Conservation (phyloP, 2,113 vertebrate species). For the Heteronetta atricapilla region DNA sequence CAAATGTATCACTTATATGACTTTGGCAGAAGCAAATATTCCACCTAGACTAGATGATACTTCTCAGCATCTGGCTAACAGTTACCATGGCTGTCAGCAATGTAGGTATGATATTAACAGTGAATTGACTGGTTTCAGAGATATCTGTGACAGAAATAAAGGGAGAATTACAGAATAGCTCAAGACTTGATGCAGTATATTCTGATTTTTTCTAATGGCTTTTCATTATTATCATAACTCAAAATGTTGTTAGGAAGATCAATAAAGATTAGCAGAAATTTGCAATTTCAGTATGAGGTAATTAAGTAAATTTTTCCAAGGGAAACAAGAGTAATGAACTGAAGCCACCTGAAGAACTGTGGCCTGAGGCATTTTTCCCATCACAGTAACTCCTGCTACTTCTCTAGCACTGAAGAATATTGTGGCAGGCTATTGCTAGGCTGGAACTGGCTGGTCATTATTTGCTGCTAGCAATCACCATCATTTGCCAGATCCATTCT, state of each 20-base stretch:
- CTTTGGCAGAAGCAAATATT: background rate
- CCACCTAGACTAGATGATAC: background rate
- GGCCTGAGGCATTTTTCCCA: background rate
- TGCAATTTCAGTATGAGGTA: background rate
- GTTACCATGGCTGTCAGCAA: background rate
- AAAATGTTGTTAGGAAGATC: background rate
- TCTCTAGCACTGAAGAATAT: background rate
- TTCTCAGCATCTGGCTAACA: background rate
- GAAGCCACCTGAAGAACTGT: background rate
- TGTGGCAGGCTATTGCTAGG: background rate
- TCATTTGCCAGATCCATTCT: background rate
- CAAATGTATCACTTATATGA: background rate
- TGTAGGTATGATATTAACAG: background rate
- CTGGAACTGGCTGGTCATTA: background rate
- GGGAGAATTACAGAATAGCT: background rate
- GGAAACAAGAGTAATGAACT: background rate
- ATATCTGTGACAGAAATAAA: background rate
- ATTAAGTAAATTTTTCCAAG: background rate
- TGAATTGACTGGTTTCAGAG: background rate
- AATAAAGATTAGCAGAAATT: background rate
- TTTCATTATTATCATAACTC: background rate
- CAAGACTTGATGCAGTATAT: background rate
- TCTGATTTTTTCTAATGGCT: background rate
- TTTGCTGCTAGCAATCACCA: background rate
- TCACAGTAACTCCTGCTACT: background rate